These are phyloP conservation scores for Eledona agricola DNA, from an alignment of 2,888 invertebrate genomes.

Conservation along the genomic window DNA sequence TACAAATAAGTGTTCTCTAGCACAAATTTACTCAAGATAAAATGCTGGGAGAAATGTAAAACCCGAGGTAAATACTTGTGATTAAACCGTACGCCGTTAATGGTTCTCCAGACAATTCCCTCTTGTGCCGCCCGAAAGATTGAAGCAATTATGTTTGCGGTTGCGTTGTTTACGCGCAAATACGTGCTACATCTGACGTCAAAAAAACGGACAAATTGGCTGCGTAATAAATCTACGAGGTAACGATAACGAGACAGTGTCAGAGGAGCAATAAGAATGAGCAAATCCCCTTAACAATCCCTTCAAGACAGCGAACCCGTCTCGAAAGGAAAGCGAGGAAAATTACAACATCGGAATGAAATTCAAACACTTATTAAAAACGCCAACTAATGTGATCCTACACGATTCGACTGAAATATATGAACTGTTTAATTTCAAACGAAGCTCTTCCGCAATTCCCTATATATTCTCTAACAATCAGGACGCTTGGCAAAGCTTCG, in stretches of 20 bases:
- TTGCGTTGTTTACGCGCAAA: constrained; percentile 16
- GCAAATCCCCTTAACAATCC: constrained; percentile 43
- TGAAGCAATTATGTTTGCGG: constrained; percentile 21
- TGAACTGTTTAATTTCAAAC: constrained; percentile 44
- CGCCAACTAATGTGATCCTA: constrained; percentile 45
- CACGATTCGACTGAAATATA: constrained; percentile 44
- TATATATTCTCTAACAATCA: constrained; percentile 44
- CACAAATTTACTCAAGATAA: too few relatives aligned
- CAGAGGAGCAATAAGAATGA: constrained; percentile 47
- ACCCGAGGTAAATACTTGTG: too few relatives aligned
- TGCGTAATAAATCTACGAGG: constrained; percentile 45
- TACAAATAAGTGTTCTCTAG: too few relatives aligned
- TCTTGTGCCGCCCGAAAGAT: too few relatives aligned
- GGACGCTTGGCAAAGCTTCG: constrained; percentile 46
- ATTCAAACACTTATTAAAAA: constrained; percentile 56
- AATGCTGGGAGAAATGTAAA: too few relatives aligned
- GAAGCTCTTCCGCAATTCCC: constrained; percentile 39
- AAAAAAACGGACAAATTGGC: constrained; percentile 44
- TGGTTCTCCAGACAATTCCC: too few relatives aligned
- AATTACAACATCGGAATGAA: constrained; percentile 55
- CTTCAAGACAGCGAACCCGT: constrained; percentile 47
- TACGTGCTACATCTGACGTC: constrained; percentile 6
- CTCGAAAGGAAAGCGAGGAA: constrained; percentile 52
- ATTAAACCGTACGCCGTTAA: too few relatives aligned
- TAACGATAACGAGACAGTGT: constrained; percentile 48